Base-by-base conservation (phyloP, 2,797 vertebrate genomes). In the Emys orbicularis region DNA sequence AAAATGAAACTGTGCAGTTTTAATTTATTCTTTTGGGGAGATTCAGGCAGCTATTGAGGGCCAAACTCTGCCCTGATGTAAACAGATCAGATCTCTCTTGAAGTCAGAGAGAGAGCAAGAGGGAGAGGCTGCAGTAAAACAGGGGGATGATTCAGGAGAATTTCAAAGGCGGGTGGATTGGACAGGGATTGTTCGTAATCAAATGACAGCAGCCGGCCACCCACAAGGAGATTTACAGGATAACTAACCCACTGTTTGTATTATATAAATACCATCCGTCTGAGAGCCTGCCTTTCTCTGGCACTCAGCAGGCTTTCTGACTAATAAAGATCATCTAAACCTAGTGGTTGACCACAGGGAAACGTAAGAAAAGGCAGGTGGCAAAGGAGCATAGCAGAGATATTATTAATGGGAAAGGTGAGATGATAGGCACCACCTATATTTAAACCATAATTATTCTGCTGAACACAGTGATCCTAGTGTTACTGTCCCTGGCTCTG, bases 21-120 rank as follows among this genome's bases (percentile, higher is more conserved):
- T 92, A 19, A 76, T 84, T 87, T 92, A 8, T 93, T 93, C 56
- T 56, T 86, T 88, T 37, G 90, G 37, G 95, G 92, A 91, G 89
- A 82, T 81, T 85, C 29, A 96, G 50, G 29, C 23, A 85, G 59
- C 83, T 68, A 87, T 4, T 49, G 94, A 87, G 29, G 41, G 15
- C 41, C 47, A 94, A 94, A 87, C 7, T 5, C 79, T 65, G 47
- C 6, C 68, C 27, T 50, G 27, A 50, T n/a, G 12, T 15, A 79
- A 65, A 61, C 76, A 86, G 44, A 23, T 76, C 1, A 88, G 54
- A 61, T 61, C 56, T 84, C 81, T 16, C 85, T 86, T 56, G 5
- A 89, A 84, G 47, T 82, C 49, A 90, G 81, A 90, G 1, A 31
- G 34, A 88, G 92, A 90, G 74, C 8, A 79, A 65, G 18, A 87